Conservation (phyloP, 2,888 invertebrate genomes). For the Brassicogethes aeneus region DNA sequence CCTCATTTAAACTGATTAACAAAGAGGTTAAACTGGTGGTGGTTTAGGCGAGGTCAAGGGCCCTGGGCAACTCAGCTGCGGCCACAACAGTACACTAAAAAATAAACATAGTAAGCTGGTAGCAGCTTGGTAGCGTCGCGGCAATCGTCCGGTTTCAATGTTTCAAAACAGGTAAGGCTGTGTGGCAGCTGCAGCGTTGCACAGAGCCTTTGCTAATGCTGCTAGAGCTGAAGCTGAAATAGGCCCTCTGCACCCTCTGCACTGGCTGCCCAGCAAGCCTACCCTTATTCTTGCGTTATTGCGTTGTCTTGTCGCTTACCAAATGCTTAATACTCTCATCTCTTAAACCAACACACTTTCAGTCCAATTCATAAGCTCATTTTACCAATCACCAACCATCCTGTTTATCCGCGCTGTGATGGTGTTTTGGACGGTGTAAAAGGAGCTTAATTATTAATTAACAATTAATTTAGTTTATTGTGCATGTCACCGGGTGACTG, state of each 20-base stretch:
- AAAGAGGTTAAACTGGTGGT: too few species aligned
- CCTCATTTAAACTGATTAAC: too few species aligned
- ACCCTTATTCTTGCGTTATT: conserved; percentile 7
- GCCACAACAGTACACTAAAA: conserved; percentile 13
- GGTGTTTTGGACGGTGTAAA: too few species aligned
- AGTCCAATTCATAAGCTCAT: too few species aligned
- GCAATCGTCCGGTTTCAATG: conserved; percentile 5
- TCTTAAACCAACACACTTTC: too few species aligned
- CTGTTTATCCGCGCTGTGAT: too few species aligned
- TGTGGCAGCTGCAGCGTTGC: conserved; percentile 38
- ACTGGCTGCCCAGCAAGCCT: conserved; percentile 17
- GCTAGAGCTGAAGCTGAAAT: conserved; percentile 36
- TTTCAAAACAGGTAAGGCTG: conserved; percentile 35
- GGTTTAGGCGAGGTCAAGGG: conserved; percentile 34
- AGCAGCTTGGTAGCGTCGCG: conserved; percentile 18
- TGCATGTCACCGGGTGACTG: too few species aligned
- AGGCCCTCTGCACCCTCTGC: conserved; percentile 41
- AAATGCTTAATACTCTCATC: too few species aligned
- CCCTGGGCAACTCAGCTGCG: conserved; percentile 30
- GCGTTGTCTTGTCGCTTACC: background rate
- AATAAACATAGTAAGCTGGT: conserved; percentile 5
- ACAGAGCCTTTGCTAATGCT: conserved; percentile 42
- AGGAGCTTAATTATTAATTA: too few species aligned
- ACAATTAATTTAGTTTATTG: too few species aligned
- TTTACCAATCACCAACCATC: too few species aligned